phyloP scores from a whole-genome alignment of 2,888 invertebrate species.

The Cinara cedri region DNA sequence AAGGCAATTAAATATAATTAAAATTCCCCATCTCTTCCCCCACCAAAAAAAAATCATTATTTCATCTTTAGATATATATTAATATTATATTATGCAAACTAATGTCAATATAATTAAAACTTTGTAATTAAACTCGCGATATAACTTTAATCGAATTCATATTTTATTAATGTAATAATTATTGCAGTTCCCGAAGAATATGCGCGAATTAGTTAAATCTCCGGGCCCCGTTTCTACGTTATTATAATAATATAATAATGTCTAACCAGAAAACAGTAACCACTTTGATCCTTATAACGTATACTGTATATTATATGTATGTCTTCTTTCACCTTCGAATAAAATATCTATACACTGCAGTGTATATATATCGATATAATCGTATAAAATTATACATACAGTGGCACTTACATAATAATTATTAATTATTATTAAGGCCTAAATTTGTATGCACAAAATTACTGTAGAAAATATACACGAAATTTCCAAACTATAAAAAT shows the following conservation, averaged over 20 bases:
- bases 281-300: not conserved
- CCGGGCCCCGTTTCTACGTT: not conserved
- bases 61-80: not conserved
- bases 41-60: too few relatives aligned
- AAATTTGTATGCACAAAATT: too few relatives aligned
- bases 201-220: not conserved
- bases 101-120: slow-evolving; percentile 47
- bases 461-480: too few relatives aligned
- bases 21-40: too few relatives aligned
- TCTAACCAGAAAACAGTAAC: not conserved
- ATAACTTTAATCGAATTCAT: slow-evolving; percentile 33
- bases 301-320: too few relatives aligned
- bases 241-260: not conserved
- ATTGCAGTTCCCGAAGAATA: slow-evolving; percentile 12
- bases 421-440: too few relatives aligned
- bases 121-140: slow-evolving; percentile 34
- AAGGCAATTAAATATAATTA: slow-evolving; percentile 18
- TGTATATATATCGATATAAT: too few relatives aligned
- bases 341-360: too few relatives aligned
- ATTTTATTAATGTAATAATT: slow-evolving; percentile 25
- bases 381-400: too few relatives aligned
- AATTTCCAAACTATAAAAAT: too few relatives aligned
- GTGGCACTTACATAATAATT: too few relatives aligned
- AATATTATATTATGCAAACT: slow-evolving; percentile 30
- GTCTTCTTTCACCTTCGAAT: too few relatives aligned